Evolutionary conservation across 2,888 invertebrate species (phyloP).

Genomic region (Cremastobaeus sp.): DNA sequence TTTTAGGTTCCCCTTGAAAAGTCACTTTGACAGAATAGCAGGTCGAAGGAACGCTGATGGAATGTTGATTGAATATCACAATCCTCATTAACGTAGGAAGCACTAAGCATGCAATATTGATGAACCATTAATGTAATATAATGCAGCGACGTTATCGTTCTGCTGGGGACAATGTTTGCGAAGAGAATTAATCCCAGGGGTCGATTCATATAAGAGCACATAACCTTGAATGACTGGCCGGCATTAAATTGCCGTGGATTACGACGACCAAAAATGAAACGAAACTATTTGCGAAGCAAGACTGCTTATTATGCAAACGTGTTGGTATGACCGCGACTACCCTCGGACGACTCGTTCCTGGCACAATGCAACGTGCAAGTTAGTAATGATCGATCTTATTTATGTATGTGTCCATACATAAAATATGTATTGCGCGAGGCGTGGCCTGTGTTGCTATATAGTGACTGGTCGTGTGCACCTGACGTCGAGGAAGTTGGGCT

Average conservation of each 20-base stretch:
- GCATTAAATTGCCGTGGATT: conserved; percentile 20
- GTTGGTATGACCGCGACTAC: too few relatives aligned
- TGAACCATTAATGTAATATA: conserved; percentile 25
- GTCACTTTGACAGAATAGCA: too few relatives aligned
- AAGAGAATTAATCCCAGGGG: conserved; percentile 31
- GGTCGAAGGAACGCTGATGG: conserved; percentile 6
- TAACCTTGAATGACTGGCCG: conserved; percentile 32
- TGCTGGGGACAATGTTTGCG: conserved; percentile 29
- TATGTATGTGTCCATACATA: conserved; percentile 12
- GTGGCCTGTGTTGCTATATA: conserved; percentile 6
- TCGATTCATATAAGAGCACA: conserved; percentile 20
- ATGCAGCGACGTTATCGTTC: conserved; percentile 35
- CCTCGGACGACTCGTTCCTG: not conserved
- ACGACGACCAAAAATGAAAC: conserved; percentile 1
- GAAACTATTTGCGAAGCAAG: conserved; percentile 7
- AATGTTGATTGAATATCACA: conserved; percentile 23
- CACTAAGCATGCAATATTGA: conserved; percentile 13
- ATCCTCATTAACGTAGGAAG: conserved; percentile 8
- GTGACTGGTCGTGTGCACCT: conserved; percentile 30
- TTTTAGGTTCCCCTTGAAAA: too few relatives aligned
- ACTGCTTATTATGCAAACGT: not conserved
- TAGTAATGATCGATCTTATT: conserved; percentile 35
- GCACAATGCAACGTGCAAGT: conserved; percentile 2
- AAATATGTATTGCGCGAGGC: conserved; percentile 33
- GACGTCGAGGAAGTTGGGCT: conserved; percentile 26